Conservation (phyloP, 2,888 invertebrate species). For the Aromia moschata region DNA sequence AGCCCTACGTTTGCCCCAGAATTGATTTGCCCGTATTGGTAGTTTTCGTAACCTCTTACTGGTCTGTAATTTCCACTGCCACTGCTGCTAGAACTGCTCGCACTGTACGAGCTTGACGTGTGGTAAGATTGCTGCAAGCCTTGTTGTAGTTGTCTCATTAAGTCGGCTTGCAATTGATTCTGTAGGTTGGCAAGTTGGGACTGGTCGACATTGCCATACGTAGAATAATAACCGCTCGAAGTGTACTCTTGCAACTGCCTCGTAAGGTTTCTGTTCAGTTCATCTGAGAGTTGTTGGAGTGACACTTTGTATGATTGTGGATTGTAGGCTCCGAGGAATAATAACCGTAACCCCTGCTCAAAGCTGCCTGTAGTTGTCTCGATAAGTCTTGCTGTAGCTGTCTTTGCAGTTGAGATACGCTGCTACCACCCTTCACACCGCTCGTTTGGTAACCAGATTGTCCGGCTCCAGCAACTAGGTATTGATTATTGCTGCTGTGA, state of each 20-base stretch:
- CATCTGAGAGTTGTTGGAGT: constrained; percentile 53
- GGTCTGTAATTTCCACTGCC: constrained; percentile 44
- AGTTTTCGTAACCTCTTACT: constrained; percentile 40
- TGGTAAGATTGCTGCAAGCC: constrained; percentile 54
- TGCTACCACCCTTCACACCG: not conserved
- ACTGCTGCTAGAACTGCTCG: constrained; percentile 40
- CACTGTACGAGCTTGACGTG: constrained; percentile 49
- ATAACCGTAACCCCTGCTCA: constrained; percentile 27
- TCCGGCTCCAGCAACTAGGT: constrained; percentile 23
- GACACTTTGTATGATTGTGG: constrained; percentile 47
- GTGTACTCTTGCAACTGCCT: constrained; percentile 51
- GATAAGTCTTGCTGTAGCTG: constrained; percentile 52
- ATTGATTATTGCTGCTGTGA: constrained; percentile 13
- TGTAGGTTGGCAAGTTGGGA: constrained; percentile 51
- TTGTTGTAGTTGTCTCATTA: constrained; percentile 56
- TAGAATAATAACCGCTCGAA: constrained; percentile 31
- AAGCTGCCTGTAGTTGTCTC: constrained; percentile 53
- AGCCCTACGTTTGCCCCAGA: constrained; percentile 26
- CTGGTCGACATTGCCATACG: constrained; percentile 40
- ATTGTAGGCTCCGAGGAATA: constrained; percentile 33
- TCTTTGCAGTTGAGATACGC: constrained; percentile 43
- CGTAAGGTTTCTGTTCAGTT: constrained; percentile 57
- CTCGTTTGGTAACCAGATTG: constrained; percentile 26
- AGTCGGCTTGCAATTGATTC: constrained; percentile 54
- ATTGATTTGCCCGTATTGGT: constrained; percentile 37